phyloP scores from a whole-genome alignment of 2,797 vertebrate genomes.

The Gobio occitaniae region DNA sequence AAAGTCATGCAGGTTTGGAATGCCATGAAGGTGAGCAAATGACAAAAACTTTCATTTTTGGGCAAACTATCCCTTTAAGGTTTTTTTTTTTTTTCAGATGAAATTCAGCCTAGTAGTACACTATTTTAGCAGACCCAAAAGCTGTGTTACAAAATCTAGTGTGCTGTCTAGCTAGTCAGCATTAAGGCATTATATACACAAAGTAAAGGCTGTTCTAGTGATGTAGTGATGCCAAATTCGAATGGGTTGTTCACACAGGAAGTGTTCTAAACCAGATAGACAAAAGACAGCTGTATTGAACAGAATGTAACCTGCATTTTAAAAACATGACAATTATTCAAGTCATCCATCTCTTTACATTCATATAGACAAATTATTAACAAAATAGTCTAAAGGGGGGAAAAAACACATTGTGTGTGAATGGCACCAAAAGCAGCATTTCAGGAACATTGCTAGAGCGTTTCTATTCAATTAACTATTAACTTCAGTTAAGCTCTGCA shows the following conservation, averaged over 20 bases:
- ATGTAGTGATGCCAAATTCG: not conserved
- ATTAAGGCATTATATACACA: not conserved
- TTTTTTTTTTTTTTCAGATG: not conserved
- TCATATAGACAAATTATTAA: not conserved
- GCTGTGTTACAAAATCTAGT: slow-evolving; percentile 12
- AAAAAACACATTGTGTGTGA: not conserved
- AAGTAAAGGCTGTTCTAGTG: not conserved
- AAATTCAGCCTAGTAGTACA: not conserved
- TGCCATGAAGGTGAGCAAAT: too few species aligned
- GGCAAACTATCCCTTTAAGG: not conserved
- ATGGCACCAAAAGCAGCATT: not conserved
- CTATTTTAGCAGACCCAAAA: slow-evolving; percentile 4
- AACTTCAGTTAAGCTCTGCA: slow-evolving; percentile 2
- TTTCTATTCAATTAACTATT: not conserved
- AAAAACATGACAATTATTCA: not conserved
- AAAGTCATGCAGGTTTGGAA: not conserved
- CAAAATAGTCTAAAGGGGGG: not conserved
- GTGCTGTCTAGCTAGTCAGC: not conserved
- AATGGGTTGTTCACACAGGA: not conserved
- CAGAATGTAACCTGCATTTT: not conserved
- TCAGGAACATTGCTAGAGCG: not conserved
- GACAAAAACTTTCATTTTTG: not conserved
- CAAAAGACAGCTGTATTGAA: not conserved
- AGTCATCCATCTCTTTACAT: not conserved
- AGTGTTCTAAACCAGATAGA: not conserved